Evolutionary conservation across 1,140 invertebrate genomes (phyloP).

Genomic region (Drosophila trapezifrons): DNA sequence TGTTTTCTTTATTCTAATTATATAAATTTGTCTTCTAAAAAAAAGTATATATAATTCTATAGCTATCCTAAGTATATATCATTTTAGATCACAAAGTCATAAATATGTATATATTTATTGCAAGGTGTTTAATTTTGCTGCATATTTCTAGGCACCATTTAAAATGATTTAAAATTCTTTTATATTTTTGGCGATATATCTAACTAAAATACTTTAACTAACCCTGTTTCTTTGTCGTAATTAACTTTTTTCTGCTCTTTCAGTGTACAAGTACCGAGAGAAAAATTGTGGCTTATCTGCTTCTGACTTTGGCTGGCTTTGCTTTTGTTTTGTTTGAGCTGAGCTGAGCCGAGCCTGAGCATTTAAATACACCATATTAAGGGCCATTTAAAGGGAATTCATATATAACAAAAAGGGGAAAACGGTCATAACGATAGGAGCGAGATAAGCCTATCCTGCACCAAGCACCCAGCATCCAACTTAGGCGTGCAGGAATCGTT

Average conservation of each 20-base stretch:
- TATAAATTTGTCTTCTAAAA: too few species aligned
- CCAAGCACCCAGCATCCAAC: constrained; percentile 11
- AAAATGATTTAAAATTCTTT: neutral
- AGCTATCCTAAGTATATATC: too few species aligned
- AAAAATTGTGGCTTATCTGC: constrained; percentile 48
- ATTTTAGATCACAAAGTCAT: too few species aligned
- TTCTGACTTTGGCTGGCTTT: constrained; percentile 16
- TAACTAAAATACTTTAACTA: too few species aligned
- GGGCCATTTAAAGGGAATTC: constrained; percentile 56
- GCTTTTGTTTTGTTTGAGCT: constrained; percentile 54
- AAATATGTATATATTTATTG: too few species aligned
- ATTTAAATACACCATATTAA: constrained; percentile 64
- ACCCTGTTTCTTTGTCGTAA: too few species aligned
- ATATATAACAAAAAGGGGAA: constrained; percentile 1
- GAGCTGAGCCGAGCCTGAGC: constrained; percentile 8
- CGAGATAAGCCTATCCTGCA: constrained; percentile 51
- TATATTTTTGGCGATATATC: too few species aligned
- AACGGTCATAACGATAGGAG: constrained; percentile 28
- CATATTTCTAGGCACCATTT: neutral
- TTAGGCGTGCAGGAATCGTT: constrained; percentile 15
- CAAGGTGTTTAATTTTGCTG: too few species aligned
- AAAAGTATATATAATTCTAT: too few species aligned
- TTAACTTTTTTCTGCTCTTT: neutral
- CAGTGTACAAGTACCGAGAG: neutral
- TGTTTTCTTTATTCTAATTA: too few species aligned